Evolutionary conservation across 2,797 vertebrate species (phyloP).

Genomic region (Spheniscus humboldti): DNA sequence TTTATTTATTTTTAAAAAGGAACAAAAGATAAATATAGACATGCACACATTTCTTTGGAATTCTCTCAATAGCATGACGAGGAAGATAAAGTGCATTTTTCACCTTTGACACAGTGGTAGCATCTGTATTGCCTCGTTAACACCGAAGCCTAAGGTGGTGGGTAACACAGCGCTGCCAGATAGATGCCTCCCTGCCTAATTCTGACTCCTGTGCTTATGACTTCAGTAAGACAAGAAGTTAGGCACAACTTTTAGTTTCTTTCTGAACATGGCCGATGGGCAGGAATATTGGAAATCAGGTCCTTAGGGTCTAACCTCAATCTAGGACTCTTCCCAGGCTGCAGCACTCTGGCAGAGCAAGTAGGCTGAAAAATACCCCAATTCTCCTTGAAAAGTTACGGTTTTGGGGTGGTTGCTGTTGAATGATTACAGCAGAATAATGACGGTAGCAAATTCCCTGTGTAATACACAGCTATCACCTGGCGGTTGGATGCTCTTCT

Average conservation of each 20-base stretch:
- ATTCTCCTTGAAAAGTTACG: background rate
- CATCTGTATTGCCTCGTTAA: background rate
- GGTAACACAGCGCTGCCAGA: background rate
- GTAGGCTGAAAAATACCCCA: background rate
- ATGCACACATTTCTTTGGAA: background rate
- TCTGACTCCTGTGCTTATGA: background rate
- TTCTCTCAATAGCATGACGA: background rate
- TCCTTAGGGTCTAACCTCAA: background rate
- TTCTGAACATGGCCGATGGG: background rate
- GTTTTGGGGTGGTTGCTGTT: background rate
- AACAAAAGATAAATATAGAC: constrained; percentile 27
- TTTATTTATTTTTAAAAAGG: background rate
- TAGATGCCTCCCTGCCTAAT: background rate
- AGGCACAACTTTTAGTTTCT: background rate
- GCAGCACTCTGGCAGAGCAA: background rate
- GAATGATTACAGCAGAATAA: background rate
- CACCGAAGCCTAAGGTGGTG: background rate
- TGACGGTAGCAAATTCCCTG: background rate
- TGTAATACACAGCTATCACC: rapidly evolving
- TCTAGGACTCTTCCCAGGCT: background rate
- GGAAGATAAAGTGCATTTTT: background rate
- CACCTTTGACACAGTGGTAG: background rate
- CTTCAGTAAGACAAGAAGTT: background rate
- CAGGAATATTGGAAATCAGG: background rate
- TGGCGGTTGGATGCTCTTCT: background rate